Base-by-base conservation (phyloP, 2,888 invertebrate genomes). In the Synergus laeviventris region DNA sequence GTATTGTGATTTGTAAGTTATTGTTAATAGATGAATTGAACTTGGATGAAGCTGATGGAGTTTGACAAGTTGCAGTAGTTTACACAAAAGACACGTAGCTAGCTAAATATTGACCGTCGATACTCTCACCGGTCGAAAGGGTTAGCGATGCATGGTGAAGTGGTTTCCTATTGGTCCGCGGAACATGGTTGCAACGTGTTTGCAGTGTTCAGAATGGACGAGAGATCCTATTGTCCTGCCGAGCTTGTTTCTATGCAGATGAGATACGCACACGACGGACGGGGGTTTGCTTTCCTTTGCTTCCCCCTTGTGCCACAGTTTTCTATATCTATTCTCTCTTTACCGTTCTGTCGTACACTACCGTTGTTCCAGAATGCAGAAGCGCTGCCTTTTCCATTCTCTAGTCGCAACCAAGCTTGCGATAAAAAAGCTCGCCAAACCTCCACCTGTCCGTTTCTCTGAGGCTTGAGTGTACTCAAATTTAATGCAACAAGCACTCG, bases 221-320 rank as follows among this genome's bases (percentile, higher is more conserved):
- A 86, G 88, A 86, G 86, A 84, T 84, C 86, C 87, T 85, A 89
- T 89, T 89, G 89, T 89, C 86, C 87, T 81, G 85, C 82, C 84
- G 85, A 89, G 89, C 89, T 89, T 89, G 89, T 89, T 89, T 89
- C 89, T 88, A 89, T 89, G 89, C 89, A 89, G 89, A 89, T 89
- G 89, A 89, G 89, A 86, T 86, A 86, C 85, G 85, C 86, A 83
- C 84, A 82, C 78, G 81, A 82, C 83, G 76, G 84, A 77, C 81
- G 66, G 79, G 74, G 74, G 79, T 78, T 82, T 81, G 80, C 83
- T 84, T 80, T 82, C 81, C 80, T 81, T 81, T 81, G 79, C 83
- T 85, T 84, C 74, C 76, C 75, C 73, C 49, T 66, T 36, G 31
- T 70, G 39, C 66, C 54, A 61, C 18, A 39, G 49, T 56, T 64